Evolutionary conservation across 2,888 invertebrate genomes (phyloP).

Genomic region (Drosophila suboccidentalis): DNA sequence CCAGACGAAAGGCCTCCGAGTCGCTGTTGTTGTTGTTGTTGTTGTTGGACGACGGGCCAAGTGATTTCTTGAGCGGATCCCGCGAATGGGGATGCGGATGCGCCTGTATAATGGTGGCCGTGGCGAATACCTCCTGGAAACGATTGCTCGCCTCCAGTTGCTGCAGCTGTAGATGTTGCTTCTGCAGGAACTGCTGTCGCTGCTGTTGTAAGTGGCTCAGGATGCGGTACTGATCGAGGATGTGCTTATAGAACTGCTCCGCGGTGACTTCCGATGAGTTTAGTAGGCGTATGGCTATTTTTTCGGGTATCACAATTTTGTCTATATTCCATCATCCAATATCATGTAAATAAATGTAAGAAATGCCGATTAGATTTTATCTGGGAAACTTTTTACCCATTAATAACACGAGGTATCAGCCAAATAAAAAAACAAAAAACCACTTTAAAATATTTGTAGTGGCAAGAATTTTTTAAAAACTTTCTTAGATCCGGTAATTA

Average conservation of each 20-base stretch:
- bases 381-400: neutral
- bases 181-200: conserved; percentile 82
- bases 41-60: conserved; percentile 22
- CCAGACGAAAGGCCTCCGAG: conserved; percentile 64
- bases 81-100: conserved; percentile 71
- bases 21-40: conserved; percentile 21
- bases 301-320: conserved; percentile 86
- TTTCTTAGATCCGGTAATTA: too few species aligned
- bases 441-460: too few species aligned
- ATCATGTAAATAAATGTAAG: conserved; percentile 7
- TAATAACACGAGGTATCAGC: neutral
- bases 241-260: conserved; percentile 85
- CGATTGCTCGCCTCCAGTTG: conserved; percentile 81
- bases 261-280: conserved; percentile 85
- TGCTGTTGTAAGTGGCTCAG: conserved; percentile 80
- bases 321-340: neutral
- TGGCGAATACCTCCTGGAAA: conserved; percentile 83
- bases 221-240: conserved; percentile 82
- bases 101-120: conserved; percentile 83
- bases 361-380: neutral
- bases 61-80: conserved; percentile 67
- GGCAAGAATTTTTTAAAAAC: too few species aligned
- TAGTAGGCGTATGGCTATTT: conserved; percentile 85
- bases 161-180: conserved; percentile 81
- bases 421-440: neutral